Percentiles rank a stretch among this genome's conserved stretches.
Evolutionary conservation across 2,888 invertebrate species (phyloP).

Genomic region (Oligia latruncula): DNA sequence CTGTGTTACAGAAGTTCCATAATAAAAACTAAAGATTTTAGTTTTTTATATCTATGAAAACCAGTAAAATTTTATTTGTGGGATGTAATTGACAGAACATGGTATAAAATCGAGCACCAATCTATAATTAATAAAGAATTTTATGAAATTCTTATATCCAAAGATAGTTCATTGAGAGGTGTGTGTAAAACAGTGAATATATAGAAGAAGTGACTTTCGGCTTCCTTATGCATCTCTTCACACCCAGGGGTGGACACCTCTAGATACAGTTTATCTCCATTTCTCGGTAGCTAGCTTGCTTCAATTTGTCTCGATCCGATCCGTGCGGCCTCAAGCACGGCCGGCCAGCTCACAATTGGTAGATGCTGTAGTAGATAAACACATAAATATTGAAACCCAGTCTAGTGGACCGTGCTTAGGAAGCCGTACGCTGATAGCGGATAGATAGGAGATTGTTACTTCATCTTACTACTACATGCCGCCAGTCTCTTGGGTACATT

Average conservation of each 20-base stretch:
- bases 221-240: not conserved
- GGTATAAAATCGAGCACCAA: not conserved
- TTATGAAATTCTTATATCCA: not conserved
- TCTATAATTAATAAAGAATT: not conserved
- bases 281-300: not conserved
- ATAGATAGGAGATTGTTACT: not conserved
- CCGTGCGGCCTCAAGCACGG: not conserved
- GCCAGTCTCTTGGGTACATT: too few species aligned
- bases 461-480: not conserved
- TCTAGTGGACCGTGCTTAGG: not conserved
- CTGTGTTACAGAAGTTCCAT: not conserved
- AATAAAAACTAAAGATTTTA: not conserved
- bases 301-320: slow-evolving; percentile 29
- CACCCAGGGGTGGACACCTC: not conserved
- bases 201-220: not conserved
- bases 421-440: not conserved
- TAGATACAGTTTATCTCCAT: not conserved
- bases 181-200: not conserved
- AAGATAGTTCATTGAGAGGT: not conserved
- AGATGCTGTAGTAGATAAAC: not conserved
- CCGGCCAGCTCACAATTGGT: not conserved
- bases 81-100: not conserved
- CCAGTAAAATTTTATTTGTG: not conserved
- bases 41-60: not conserved
- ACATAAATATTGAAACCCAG: slow-evolving; percentile 35